Percentiles rank a stretch among this genome's conserved stretches.
Evolutionary conservation across 2,888 invertebrate genomes (phyloP).

Genomic region (Pristionchus arcanus): DNA sequence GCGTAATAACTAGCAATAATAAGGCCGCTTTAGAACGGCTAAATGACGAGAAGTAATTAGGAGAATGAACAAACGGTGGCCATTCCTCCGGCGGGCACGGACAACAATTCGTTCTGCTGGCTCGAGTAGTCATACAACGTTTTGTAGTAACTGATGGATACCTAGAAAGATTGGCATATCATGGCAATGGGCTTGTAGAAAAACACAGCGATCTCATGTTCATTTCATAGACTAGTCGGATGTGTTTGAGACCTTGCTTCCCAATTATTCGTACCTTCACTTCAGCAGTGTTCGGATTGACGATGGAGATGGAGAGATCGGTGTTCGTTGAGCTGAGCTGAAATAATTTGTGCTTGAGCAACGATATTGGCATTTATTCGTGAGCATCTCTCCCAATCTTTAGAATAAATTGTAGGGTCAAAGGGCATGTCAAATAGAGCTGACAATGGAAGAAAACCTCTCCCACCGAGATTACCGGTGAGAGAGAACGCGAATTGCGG

Average conservation of each 20-base stretch:
- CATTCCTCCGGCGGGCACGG: conserved; percentile 12
- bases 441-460: too few relatives aligned
- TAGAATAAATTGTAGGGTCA: too few relatives aligned
- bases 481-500: too few relatives aligned
- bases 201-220: too few relatives aligned
- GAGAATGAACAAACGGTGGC: neutral
- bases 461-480: too few relatives aligned
- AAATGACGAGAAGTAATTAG: too few relatives aligned
- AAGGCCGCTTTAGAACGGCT: too few relatives aligned
- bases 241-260: too few relatives aligned
- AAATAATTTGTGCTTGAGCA: neutral
- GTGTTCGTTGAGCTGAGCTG: conserved; percentile 39
- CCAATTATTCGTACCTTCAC: neutral
- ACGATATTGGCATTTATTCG: too few relatives aligned
- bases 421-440: too few relatives aligned
- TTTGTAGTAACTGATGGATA: neutral
- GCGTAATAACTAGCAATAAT: neutral
- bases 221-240: too few relatives aligned
- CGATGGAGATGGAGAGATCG: conserved; percentile 25
- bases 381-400: too few relatives aligned
- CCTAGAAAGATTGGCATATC: neutral
- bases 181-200: neutral
- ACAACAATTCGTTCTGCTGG: neutral
- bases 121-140: conserved; percentile 12
- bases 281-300: conserved; percentile 13